Base-by-base conservation (phyloP, 2,888 invertebrate genomes). In the Hoplodrina blanda region DNA sequence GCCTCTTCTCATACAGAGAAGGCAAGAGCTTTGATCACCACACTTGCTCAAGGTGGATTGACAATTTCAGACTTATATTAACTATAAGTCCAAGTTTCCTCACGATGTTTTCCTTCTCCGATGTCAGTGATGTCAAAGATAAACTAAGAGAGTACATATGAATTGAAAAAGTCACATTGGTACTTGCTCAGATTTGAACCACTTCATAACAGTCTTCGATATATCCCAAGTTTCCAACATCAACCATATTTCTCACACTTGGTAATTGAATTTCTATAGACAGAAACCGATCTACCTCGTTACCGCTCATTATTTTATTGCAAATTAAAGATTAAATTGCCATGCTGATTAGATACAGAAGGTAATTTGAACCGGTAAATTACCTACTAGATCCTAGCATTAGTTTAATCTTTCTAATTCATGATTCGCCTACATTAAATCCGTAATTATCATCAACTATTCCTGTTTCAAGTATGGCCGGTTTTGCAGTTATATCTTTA, bases 401-500 rank as follows among this genome's bases (percentile, higher is more conserved):
- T 57, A 46, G 1, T 64, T 76, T 62, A 64, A 72, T 78, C 55
- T 76, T 72, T 71, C 62, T 73, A 56, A 66, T 71, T 72, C 66
- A 63, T 76, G 67, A 63, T 76, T 79, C 57, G 57, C 63, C 44
- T 52, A 57, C 50, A 65, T 67, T 69, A 62, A 69, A 53, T 56
- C 73, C 19, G 54, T 59, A 65, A 67, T 55, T 50, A 67, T 44
- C 20, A 57, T 5, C 30, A 75, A 53, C 71, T 52, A 53, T 49
- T 52, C 44, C 52, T 56, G 54, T 55, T 61, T 64, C 57, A 63
- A 67, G 66, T 55, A 61, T 50, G 19, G 41, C 80, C 56, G 63
- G 71, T 65, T 55, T 62, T 69, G 57, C 75, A 63, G 81, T 80
- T 81, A 71, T 65, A 63, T 69, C 73, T 69, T 59, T 46, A 70